These are phyloP conservation scores for Danaus melanippus DNA, from an alignment of 1,140 invertebrate species.

Conservation along the genomic window DNA sequence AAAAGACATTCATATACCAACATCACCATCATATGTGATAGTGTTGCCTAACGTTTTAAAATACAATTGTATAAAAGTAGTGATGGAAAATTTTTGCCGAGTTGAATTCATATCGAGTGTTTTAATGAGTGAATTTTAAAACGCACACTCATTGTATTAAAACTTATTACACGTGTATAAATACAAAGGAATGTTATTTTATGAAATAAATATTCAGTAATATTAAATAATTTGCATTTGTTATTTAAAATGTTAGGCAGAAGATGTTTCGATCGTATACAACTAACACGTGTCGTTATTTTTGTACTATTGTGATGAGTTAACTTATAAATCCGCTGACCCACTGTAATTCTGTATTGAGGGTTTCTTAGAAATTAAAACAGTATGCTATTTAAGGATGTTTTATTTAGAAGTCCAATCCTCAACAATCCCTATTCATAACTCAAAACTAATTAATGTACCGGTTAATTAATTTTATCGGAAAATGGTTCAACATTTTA, in stretches of 20 bases:
- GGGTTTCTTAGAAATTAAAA: conserved; percentile 72
- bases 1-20: conserved; percentile 2
- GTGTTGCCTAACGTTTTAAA: too few relatives aligned
- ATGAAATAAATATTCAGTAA: conserved; percentile 5
- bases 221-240: conserved; percentile 17
- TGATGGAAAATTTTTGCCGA: too few relatives aligned
- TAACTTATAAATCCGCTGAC: conserved; percentile 67
- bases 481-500: too few relatives aligned
- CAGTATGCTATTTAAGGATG: conserved; percentile 65
- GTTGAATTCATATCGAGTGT: too few relatives aligned
- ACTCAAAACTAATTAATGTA: too few relatives aligned
- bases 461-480: too few relatives aligned
- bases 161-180: too few relatives aligned
- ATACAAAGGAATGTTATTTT: conserved; percentile 3
- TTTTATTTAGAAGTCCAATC: conserved; percentile 45
- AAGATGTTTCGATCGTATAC: conserved; percentile 36
- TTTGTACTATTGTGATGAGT: conserved; percentile 64
- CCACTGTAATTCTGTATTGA: conserved; percentile 68
- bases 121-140: too few relatives aligned
- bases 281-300: conserved; percentile 57
- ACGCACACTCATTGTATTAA: too few relatives aligned
- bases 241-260: conserved; percentile 38
- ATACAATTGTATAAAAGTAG: too few relatives aligned
- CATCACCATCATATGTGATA: too few relatives aligned
- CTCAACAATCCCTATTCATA: too few relatives aligned